phyloP scores from a whole-genome alignment of 2,888 invertebrate genomes.

The Zaprionus lineosus region DNA sequence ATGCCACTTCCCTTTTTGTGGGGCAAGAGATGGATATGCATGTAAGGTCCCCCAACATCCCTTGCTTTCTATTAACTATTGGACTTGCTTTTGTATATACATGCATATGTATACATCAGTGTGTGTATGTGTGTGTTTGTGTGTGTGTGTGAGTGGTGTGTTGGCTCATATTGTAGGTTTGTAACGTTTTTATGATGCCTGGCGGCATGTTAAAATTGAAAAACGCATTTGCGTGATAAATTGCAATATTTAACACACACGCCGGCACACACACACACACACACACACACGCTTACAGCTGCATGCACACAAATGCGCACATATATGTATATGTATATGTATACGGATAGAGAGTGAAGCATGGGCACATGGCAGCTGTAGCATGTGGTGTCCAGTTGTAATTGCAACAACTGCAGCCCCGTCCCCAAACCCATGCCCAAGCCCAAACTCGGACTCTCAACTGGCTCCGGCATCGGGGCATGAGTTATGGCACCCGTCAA shows the following conservation, averaged over 20 bases:
- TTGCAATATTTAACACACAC: conserved; percentile 82
- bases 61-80: not conserved
- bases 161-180: conserved; percentile 74
- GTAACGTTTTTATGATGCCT: conserved; percentile 81
- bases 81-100: too few species aligned
- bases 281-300: conserved; percentile 12
- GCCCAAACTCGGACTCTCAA: conserved; percentile 36
- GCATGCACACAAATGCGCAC: conserved; percentile 4
- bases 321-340: not conserved
- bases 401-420: conserved; percentile 69
- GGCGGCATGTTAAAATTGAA: conserved; percentile 83
- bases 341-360: conserved; percentile 6
- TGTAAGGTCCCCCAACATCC: not conserved
- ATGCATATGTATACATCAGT: conserved; percentile 13
- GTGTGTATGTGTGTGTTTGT: conserved; percentile 19
- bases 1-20: conserved; percentile 26
- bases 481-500: conserved; percentile 78
- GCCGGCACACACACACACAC: conserved; percentile 36
- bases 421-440: too few species aligned
- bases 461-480: conserved; percentile 57
- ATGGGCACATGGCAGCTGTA: conserved; percentile 66
- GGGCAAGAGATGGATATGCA: conserved; percentile 6
- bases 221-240: conserved; percentile 83
- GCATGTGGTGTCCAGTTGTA: conserved; percentile 74
- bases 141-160: conserved; percentile 33